Evolutionary conservation across 2,113 vertebrate species (phyloP), one percentile per base, ranked within the genome.

Genomic region (Phylloscopus whistleri): DNA sequence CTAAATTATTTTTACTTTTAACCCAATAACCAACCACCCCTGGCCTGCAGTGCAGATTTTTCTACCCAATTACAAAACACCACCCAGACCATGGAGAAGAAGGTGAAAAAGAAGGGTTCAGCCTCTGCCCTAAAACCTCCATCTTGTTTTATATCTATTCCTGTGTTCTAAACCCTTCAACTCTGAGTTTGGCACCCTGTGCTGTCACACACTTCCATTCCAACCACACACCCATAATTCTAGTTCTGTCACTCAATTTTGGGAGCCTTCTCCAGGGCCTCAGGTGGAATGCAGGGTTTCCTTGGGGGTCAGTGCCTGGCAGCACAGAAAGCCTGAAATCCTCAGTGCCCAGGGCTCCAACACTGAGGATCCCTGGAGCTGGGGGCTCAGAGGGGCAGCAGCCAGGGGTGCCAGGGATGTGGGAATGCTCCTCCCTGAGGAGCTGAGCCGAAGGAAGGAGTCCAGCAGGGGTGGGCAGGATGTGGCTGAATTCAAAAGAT

Each of bases 381-480:
- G 44, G 46, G 28, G 15, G 15, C 20, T 26, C 22, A 7, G 31
- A 84, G 51, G n/a, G n/a, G n/a, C n/a, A n/a, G 21, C 20, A 37
- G 11, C 46, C 13, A 31, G 51, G 8, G 2, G 22, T 58, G 17
- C 78, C 11, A 33, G 53, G 30, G 31, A 9, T 39, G 11, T 23
- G 12, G 37, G 6, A 16, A 31, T 5, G 11, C 18, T 64, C 44
- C 30, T 43, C 8, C 23, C 22, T 12, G 51, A 21, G 21, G 49
- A 37, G 51, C 22, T 60, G 60, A 72, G 31, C 46, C 55, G 21
- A 72, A 63, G 28, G 35, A 60, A 31, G 2, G 28, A 21, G 26
- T 17, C 48, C 44, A 31, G 0, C 8, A 18, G 0, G 2, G 15
- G 4, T n/a, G 22, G 19, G 39, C 15, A 87, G 35, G 46, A 59